Percentiles rank a stretch among this genome's conserved stretches.
Conservation (phyloP, 53 echinoderm and acorn worm species). For the Antedon mediterranea region DNA sequence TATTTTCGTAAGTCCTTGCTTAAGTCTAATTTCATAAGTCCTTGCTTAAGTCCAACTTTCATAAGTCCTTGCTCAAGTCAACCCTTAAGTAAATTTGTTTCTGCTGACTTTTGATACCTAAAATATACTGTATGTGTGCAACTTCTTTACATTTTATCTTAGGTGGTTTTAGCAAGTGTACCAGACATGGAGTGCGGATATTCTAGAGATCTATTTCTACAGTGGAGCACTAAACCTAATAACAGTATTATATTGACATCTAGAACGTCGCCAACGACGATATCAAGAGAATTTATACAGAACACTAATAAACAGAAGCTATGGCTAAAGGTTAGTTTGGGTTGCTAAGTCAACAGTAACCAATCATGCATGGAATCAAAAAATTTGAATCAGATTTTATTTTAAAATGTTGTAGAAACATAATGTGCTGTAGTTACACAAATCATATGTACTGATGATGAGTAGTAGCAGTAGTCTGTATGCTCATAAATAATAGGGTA, state of each 20-base stretch:
- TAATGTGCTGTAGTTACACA: too few species aligned
- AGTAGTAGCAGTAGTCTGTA: too few species aligned
- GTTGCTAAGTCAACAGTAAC: background rate
- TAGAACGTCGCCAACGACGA: constrained; percentile 69
- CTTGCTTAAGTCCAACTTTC: background rate
- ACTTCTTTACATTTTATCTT: background rate
- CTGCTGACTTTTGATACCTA: background rate
- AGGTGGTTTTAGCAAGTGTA: constrained; percentile 91
- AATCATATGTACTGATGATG: too few species aligned
- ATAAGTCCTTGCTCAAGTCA: background rate
- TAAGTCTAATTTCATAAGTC: background rate
- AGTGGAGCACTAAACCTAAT: constrained; percentile 63
- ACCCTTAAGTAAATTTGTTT: too few species aligned
- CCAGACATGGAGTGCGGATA: constrained; percentile 91
- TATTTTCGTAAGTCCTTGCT: too few species aligned
- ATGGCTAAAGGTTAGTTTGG: constrained; percentile 62
- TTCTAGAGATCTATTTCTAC: constrained; percentile 76
- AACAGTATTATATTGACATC: constrained; percentile 74
- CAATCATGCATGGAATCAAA: too few species aligned
- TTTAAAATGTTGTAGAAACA: too few species aligned
- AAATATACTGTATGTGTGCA: too few species aligned
- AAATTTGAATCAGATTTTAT: too few species aligned
- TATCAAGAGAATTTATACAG: constrained; percentile 72
- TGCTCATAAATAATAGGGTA: too few species aligned
- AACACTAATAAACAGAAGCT: constrained; percentile 44